phyloP scores from a whole-genome alignment of 1,140 invertebrate species.

The Meteorus sp. region DNA sequence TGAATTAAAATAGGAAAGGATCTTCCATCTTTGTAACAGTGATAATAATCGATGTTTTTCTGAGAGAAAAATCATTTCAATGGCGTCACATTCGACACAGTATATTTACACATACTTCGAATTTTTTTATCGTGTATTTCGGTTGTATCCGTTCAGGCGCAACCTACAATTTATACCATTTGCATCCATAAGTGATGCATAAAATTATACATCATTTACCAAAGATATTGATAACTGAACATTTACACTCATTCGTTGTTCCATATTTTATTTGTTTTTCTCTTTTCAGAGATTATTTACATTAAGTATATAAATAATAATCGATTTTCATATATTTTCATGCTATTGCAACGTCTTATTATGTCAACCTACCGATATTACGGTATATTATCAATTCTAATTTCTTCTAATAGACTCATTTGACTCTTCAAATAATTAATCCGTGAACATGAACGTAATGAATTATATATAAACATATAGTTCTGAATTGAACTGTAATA shows the following conservation, averaged over 20 bases:
- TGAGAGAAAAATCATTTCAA: neutral
- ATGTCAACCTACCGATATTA: neutral
- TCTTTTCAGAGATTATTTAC: neutral
- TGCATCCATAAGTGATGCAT: constrained; percentile 19
- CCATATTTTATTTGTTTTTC: neutral
- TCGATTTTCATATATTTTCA: neutral
- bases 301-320: neutral
- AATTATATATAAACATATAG: neutral
- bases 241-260: neutral
- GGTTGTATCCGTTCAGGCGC: too few relatives aligned
- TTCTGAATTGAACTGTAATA: neutral
- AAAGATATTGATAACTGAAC: constrained; percentile 26
- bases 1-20: constrained; percentile 60
- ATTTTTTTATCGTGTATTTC: too few relatives aligned
- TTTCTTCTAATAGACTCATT: too few relatives aligned
- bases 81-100: neutral
- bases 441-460: too few relatives aligned
- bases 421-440: too few relatives aligned
- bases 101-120: constrained; percentile 15
- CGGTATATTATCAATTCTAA: too few relatives aligned
- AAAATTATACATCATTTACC: constrained; percentile 29
- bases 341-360: neutral
- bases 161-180: constrained; percentile 12
- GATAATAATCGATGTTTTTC: too few relatives aligned
- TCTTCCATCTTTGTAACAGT: too few relatives aligned